Base-by-base conservation (phyloP, 1,140 invertebrate species). In the Cherax destructor region DNA sequence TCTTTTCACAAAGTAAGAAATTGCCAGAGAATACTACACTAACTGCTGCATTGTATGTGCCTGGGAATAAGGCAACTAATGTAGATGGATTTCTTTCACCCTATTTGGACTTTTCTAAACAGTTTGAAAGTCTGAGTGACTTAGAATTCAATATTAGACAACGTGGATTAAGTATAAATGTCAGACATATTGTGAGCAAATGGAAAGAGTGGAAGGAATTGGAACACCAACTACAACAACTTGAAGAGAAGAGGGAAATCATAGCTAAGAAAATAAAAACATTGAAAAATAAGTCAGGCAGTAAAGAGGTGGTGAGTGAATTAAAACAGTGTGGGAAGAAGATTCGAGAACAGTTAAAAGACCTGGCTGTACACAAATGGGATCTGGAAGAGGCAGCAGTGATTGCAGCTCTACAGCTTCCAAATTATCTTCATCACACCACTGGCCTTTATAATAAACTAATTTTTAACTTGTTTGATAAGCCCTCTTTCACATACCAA, bases 41-140 rank as follows among this genome's bases (percentile, higher is more conserved):
- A n/a, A 85, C 56, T 9, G 49, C 89, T 85, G 89, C 89, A 13
- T 65, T 91, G 7, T 85, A 85, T 86, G 76, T 91, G 47, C 74
- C 89, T 30, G 89, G 89, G 50, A 65, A 72, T 30, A 91, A 65
- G 59, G 89, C 52, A 80, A 50, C 59, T 78, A 79, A 52, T 49
- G n/a, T 79, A 50, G 81, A 74, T 79, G 21, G 83, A 65, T 56
- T 86, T 61, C 65, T 91, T 18, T 61, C 83, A 30, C 89, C 89
- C 11, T 80, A 91, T 69, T 49, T 91, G 49, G 83, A 91, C 41
- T 84, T 91, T 86, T 79, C 83, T 24, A 80, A 91, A 52, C 56
- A 24, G 16, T 56, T 91, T 69, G 80, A 91, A 80, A 79, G 86
- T 72, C 21, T 79, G 11, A 47, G 18, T 56, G 47, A 16, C 5